Conservation (phyloP, 1,140 invertebrate species). For the Acromyrmex heyeri region DNA sequence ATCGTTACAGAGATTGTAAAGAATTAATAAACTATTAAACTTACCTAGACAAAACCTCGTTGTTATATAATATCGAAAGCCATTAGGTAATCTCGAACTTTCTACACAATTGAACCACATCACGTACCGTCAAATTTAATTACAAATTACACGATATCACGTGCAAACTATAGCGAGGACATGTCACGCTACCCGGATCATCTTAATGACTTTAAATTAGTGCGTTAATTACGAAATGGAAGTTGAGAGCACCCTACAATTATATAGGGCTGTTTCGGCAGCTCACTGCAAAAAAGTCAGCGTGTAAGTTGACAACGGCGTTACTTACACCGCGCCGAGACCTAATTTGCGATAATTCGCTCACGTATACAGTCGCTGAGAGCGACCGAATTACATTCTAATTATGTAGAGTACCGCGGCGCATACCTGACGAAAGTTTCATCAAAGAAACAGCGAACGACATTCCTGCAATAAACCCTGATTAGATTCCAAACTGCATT, state of each 20-base stretch:
- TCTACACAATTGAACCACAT: background rate
- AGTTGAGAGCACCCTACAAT: background rate
- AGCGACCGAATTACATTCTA: slow-evolving; percentile 53
- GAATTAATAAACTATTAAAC: background rate
- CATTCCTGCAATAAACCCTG: slow-evolving; percentile 55
- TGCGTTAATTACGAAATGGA: slow-evolving; percentile 52
- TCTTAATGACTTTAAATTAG: slow-evolving; percentile 52
- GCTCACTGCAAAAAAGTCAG: background rate
- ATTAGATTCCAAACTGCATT: slow-evolving; percentile 62
- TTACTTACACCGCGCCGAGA: slow-evolving; percentile 38
- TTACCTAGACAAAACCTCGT: background rate
- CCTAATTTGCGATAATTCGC: slow-evolving; percentile 61
- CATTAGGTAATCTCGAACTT: background rate
- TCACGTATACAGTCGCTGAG: slow-evolving; percentile 15
- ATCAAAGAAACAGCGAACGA: slow-evolving; percentile 60
- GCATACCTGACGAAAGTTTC: slow-evolving; percentile 63
- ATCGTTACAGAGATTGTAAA: background rate
- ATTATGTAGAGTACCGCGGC: slow-evolving; percentile 57
- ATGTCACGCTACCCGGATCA: slow-evolving; percentile 26
- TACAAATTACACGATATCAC: slow-evolving; percentile 16
- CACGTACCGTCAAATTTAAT: slow-evolving; percentile 29
- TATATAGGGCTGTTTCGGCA: slow-evolving; percentile 17
- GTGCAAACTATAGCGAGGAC: slow-evolving; percentile 20
- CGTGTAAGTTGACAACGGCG: slow-evolving; percentile 23
- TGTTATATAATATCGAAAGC: background rate